Evolutionary conservation across 2,797 vertebrate genomes (phyloP).

Genomic region (Spea hammondii): DNA sequence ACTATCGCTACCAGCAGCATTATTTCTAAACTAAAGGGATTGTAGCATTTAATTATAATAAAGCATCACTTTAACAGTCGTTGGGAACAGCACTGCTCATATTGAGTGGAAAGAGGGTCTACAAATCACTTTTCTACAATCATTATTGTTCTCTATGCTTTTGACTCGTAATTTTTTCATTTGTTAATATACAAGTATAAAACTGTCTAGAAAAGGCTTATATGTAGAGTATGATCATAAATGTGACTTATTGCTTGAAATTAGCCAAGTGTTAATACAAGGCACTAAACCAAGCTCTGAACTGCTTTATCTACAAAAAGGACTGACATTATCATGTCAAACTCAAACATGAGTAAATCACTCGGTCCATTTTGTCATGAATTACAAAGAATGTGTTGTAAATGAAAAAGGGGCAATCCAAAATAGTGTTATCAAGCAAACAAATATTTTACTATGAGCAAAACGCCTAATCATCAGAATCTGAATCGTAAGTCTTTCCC

Average conservation of each 20-base stretch:
- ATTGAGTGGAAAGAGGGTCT: too few relatives aligned
- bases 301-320: not conserved
- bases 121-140: not conserved
- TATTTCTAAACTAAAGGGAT: too few relatives aligned
- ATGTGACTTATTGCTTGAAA: not conserved
- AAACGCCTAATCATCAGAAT: conserved; percentile 84
- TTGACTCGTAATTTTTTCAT: too few relatives aligned
- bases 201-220: fast-evolving
- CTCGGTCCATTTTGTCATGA: not conserved
- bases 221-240: not conserved
- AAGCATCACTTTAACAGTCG: too few relatives aligned
- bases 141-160: not conserved
- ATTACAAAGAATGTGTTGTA: not conserved
- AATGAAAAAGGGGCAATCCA: not conserved
- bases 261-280: not conserved
- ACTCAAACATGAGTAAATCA: not conserved
- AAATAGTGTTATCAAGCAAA: conserved; percentile 1
- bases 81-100: too few relatives aligned
- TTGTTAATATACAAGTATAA: not conserved
- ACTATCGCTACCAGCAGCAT: too few relatives aligned
- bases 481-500: conserved; percentile 87
- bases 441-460: conserved; percentile 54
- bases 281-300: not conserved
- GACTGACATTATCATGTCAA: not conserved
- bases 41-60: too few relatives aligned